phyloP scores from a whole-genome alignment of 2,113 vertebrate genomes.

The Carassius carassius region DNA sequence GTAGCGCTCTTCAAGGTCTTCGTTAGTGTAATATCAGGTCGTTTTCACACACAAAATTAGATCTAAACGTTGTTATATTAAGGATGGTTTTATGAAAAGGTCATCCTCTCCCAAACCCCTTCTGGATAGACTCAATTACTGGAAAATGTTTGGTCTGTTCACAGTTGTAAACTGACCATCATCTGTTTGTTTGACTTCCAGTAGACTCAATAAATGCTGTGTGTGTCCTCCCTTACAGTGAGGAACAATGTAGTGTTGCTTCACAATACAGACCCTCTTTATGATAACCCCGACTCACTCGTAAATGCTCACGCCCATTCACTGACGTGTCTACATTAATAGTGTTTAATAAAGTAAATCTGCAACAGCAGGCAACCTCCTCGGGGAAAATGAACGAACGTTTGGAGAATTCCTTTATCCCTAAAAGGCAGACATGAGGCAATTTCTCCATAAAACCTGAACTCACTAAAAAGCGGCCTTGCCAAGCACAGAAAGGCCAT shows the following conservation, averaged over 20 bases:
- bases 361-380: slow-evolving; percentile 17
- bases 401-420: slow-evolving; percentile 58
- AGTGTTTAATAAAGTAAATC: slow-evolving; percentile 53
- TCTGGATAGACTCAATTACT: neutral
- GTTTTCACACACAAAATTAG: neutral
- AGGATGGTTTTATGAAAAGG: neutral
- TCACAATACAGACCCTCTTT: slow-evolving; percentile 24
- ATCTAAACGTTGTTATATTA: neutral
- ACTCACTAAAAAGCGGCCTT: neutral
- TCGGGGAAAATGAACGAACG: slow-evolving; percentile 57
- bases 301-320: slow-evolving; percentile 6
- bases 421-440: slow-evolving; percentile 58
- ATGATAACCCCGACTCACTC: neutral
- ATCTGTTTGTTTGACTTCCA: slow-evolving; percentile 45
- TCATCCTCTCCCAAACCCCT: neutral
- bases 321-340: slow-evolving; percentile 40
- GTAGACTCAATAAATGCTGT: slow-evolving; percentile 9
- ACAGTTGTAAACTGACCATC: slow-evolving; percentile 37
- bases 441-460: slow-evolving; percentile 49
- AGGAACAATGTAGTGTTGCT: slow-evolving; percentile 33
- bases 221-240: slow-evolving; percentile 14
- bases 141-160: slow-evolving; percentile 7
- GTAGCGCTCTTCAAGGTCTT: neutral
- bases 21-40: too few species aligned
- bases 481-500: slow-evolving; percentile 39